A percentile compares a stretch with the other conserved stretches of the same genome.
Evolutionary conservation across 2,113 vertebrate genomes (phyloP).

Genomic region (Variabilichromis moorii): DNA sequence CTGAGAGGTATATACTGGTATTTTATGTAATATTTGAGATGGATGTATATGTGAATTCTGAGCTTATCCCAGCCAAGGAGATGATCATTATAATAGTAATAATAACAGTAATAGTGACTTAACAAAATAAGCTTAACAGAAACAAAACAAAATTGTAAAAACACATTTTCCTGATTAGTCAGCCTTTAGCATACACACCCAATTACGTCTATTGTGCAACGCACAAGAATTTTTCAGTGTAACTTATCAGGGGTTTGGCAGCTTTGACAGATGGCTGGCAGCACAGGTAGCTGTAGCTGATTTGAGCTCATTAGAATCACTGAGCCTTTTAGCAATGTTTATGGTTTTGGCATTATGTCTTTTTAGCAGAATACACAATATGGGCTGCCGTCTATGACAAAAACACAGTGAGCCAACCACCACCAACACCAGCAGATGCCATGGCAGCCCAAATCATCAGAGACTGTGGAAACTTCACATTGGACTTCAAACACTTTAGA

Average conservation of each 20-base stretch:
- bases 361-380: neutral
- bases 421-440: neutral
- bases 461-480: neutral
- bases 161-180: neutral
- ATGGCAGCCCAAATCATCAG: neutral
- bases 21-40: neutral
- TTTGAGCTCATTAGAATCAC: neutral
- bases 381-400: neutral
- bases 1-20: neutral
- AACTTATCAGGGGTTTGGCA: neutral
- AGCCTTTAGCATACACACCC: neutral
- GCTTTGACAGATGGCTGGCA: neutral
- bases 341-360: neutral
- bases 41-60: neutral
- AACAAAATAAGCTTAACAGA: neutral
- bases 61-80: neutral
- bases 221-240: neutral
- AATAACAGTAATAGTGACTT: neutral
- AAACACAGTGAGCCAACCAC: too few species aligned
- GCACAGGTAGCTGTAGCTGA: neutral
- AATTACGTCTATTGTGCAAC: neutral
- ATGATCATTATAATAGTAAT: neutral
- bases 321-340: neutral
- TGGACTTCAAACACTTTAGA: neutral
- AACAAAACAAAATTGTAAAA: neutral